A percentile compares a stretch with the other conserved stretches of the same genome.
These are phyloP conservation scores for Drosophila aff. DNA, from an alignment of 1,140 invertebrate species.

Conservation along the genomic window DNA sequence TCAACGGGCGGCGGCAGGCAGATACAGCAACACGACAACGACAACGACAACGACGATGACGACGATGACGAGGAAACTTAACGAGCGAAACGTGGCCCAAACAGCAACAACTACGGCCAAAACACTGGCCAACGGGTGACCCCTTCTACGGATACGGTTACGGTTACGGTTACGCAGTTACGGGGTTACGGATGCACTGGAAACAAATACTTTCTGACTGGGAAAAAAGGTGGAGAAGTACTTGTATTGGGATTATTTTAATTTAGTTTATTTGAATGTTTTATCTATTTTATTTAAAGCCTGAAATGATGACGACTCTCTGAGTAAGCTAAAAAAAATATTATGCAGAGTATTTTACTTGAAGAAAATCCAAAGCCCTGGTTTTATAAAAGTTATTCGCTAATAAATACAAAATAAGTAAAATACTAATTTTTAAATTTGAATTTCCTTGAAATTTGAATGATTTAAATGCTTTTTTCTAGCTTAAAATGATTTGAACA, in stretches of 20 bases:
- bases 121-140: constrained; percentile 44
- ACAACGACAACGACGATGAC: not conserved
- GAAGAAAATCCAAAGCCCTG: no score
- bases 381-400: no score
- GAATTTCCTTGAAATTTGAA: no score
- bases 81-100: constrained; percentile 32
- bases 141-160: constrained; percentile 47
- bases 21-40: constrained; percentile 10
- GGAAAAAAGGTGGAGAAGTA: no score
- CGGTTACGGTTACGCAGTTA: constrained; percentile 37
- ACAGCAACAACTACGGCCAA: constrained; percentile 35
- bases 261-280: not conserved
- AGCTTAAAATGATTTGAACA: no score
- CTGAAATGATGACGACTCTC: no score
- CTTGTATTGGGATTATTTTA: no score
- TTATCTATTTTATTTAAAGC: not conserved
- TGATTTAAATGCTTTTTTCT: no score
- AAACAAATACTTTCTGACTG: not conserved
- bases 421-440: no score
- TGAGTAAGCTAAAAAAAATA: no score
- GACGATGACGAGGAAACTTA: constrained; percentile 21
- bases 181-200: not conserved
- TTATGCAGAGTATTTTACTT: no score
- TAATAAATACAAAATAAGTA: no score
- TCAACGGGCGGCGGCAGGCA: constrained; percentile 57